Conservation (phyloP, 2,888 invertebrate species). For the Torymus aiolomorphi region DNA sequence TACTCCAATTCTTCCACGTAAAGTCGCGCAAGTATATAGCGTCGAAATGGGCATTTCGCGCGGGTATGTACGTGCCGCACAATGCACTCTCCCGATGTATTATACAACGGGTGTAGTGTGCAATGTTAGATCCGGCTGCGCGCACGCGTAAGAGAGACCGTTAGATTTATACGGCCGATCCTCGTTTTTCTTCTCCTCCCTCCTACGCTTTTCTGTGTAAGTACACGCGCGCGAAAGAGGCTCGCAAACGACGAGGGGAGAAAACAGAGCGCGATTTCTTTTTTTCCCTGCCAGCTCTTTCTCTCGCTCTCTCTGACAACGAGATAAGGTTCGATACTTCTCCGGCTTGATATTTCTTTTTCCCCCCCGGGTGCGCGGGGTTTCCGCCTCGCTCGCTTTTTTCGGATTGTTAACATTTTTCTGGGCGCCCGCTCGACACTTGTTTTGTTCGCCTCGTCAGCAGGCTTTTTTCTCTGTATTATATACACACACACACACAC, state of each 20-base stretch:
- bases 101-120: conserved; percentile 1
- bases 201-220: too few relatives aligned
- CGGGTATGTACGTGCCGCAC: neutral
- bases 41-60: neutral
- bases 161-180: conserved; percentile 36
- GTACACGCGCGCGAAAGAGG: neutral
- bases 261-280: too few relatives aligned
- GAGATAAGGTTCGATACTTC: conserved; percentile 35
- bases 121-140: conserved; percentile 9
- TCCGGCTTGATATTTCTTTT: conserved; percentile 29
- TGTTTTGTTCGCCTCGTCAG: neutral
- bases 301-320: neutral
- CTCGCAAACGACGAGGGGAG: too few relatives aligned
- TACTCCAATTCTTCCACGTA: neutral
- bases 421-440: neutral
- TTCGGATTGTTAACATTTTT: conserved; percentile 39
- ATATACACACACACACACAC: too few relatives aligned
- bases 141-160: neutral
- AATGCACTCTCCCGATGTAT: neutral
- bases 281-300: too few relatives aligned
- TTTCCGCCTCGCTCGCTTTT: conserved; percentile 11
- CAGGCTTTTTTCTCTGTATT: neutral
- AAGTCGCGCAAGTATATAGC: neutral
- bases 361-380: conserved; percentile 2
- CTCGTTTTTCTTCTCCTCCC: neutral